Evolutionary conservation across 2,888 invertebrate species (phyloP).

Genomic region (Empis livida): DNA sequence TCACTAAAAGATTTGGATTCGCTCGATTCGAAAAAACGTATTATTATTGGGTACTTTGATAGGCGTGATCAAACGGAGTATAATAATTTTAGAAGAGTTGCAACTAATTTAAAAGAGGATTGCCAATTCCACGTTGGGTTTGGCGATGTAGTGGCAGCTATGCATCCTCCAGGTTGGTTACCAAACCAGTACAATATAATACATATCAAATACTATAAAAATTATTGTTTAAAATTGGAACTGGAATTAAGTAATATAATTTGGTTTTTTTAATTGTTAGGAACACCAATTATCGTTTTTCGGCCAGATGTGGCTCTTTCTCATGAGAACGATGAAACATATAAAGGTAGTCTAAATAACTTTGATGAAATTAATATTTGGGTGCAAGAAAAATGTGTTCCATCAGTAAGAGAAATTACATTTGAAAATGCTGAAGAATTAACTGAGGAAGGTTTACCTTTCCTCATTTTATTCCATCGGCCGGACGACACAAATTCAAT

Average conservation of each 20-base stretch:
- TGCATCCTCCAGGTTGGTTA: conserved; percentile 74
- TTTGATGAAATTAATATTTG: conserved; percentile 82
- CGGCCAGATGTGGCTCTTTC: conserved; percentile 67
- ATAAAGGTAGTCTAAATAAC: conserved; percentile 53
- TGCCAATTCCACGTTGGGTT: conserved; percentile 89
- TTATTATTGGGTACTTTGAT: conserved; percentile 85
- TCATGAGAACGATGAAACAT: conserved; percentile 74
- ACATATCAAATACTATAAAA: too few species aligned
- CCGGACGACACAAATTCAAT: conserved; percentile 71
- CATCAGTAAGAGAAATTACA: conserved; percentile 94
- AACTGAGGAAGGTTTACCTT: conserved; percentile 96
- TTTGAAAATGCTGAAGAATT: conserved; percentile 99
- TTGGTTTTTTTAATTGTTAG: conserved; percentile 33
- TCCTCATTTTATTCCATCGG: conserved; percentile 90
- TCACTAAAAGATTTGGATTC: conserved; percentile 57
- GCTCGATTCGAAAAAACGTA: conserved; percentile 67
- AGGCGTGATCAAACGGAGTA: conserved; percentile 66
- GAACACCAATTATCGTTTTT: conserved; percentile 70
- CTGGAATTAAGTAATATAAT: too few species aligned
- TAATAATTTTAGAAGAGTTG: conserved; percentile 63
- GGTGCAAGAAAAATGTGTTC: conserved; percentile 88
- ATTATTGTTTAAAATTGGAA: too few species aligned
- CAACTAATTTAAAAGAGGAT: conserved; percentile 84
- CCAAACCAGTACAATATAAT: too few species aligned
- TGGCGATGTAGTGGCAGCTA: conserved; percentile 65